Percentiles rank a stretch among this genome's conserved stretches.
Conservation (phyloP, 2,888 invertebrate genomes). For the Cyaniris semiargus region DNA sequence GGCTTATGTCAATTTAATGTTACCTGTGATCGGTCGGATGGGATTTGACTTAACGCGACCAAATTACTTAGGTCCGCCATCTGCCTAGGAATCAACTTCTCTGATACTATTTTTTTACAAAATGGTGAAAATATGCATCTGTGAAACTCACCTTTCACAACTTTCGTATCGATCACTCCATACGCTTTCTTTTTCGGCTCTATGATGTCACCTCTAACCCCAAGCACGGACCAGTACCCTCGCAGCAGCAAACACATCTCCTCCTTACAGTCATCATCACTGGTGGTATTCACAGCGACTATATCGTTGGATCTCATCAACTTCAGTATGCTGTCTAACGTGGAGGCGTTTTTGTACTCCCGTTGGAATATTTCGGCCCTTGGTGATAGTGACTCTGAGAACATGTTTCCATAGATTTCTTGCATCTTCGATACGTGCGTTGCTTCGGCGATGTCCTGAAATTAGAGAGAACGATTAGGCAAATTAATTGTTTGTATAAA, state of each 20-base stretch:
- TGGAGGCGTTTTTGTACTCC: conserved; percentile 65
- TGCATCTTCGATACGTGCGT: conserved; percentile 64
- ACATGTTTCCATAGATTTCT: conserved; percentile 58
- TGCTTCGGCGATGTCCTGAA: conserved; percentile 64
- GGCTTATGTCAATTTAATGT: too few species aligned
- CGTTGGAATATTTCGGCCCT: conserved; percentile 62
- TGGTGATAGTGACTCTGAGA: conserved; percentile 63
- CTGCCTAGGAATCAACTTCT: too few species aligned
- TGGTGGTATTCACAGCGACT: conserved; percentile 54
- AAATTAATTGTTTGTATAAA: too few species aligned
- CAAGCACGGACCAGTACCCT: conserved; percentile 62
- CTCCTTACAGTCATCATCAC: conserved; percentile 51
- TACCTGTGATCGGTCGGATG: too few species aligned
- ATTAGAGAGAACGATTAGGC: too few species aligned
- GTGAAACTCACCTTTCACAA: conserved; percentile 64
- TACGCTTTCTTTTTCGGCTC: conserved; percentile 56
- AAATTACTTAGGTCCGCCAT: too few species aligned
- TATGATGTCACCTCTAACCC: conserved; percentile 66
- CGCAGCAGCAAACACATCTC: conserved; percentile 55
- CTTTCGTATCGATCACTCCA: conserved; percentile 81
- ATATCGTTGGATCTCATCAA: conserved; percentile 70
- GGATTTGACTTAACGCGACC: too few species aligned
- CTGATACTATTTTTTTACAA: too few species aligned
- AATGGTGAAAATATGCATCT: background rate
- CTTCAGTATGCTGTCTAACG: conserved; percentile 59